Percentiles rank a stretch among this genome's conserved stretches.
phyloP scores from a whole-genome alignment of 2,888 invertebrate genomes.

The Odontomyia ornata region DNA sequence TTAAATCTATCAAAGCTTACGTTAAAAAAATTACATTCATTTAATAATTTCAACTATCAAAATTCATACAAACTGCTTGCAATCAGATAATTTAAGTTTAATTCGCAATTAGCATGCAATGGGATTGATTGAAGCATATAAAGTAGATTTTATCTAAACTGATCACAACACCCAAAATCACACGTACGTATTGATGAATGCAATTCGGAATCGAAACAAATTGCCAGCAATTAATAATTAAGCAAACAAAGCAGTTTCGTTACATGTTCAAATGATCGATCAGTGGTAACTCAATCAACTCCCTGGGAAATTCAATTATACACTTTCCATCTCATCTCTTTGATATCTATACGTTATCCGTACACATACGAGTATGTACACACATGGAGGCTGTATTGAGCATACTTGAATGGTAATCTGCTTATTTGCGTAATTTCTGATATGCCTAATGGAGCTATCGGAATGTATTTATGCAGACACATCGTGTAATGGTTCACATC shows the following conservation, averaged over 20 bases:
- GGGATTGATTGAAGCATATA: too few relatives aligned
- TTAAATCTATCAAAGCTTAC: too few relatives aligned
- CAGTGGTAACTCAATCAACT: constrained; percentile 25
- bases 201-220: constrained; percentile 13
- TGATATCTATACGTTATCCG: too few relatives aligned
- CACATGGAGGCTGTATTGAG: background rate
- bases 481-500: constrained; percentile 3
- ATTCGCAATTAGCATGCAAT: too few relatives aligned
- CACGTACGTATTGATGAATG: background rate
- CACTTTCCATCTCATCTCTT: background rate
- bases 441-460: constrained; percentile 39
- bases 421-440: constrained; percentile 43
- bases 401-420: constrained; percentile 36
- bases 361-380: too few relatives aligned
- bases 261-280: constrained; percentile 23
- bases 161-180: background rate
- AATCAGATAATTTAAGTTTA: too few relatives aligned
- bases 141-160: too few relatives aligned
- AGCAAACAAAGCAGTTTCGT: constrained; percentile 31
- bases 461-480: constrained; percentile 25
- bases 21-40: too few relatives aligned
- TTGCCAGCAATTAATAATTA: constrained; percentile 31
- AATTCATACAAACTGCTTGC: too few relatives aligned
- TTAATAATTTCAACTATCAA: too few relatives aligned
- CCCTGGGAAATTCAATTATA: constrained; percentile 2